These are phyloP conservation scores for Anastatus disparis DNA, from an alignment of 1,140 invertebrate genomes.

Conservation along the genomic window DNA sequence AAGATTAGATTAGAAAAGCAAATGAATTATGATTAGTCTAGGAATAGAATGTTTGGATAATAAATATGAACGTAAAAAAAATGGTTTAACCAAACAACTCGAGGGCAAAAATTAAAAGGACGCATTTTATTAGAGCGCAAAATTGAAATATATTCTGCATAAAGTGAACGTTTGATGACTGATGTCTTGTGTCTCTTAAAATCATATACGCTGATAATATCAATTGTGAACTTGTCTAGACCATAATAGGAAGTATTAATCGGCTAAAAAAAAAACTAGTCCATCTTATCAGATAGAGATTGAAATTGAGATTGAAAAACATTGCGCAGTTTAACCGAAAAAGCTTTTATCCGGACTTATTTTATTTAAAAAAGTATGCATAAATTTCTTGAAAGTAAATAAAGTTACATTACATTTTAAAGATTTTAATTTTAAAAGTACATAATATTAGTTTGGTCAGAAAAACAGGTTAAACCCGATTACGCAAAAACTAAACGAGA, in stretches of 20 bases:
- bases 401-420: no score
- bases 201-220: not conserved
- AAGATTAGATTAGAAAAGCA: no score
- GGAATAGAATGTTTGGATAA: no score
- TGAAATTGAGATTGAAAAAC: not conserved
- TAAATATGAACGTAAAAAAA: no score
- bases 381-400: slow-evolving; percentile 1
- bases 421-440: no score
- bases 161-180: not conserved
- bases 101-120: not conserved
- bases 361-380: not conserved
- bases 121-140: not conserved
- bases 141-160: not conserved
- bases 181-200: not conserved
- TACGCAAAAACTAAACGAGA: slow-evolving; percentile 38
- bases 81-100: not conserved
- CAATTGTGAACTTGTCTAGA: not conserved
- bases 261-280: not conserved
- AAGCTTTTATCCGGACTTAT: not conserved
- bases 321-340: not conserved
- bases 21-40: no score
- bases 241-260: slow-evolving; percentile 3
- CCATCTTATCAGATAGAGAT: not conserved
- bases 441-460: not conserved
- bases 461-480: slow-evolving; percentile 30